Base-by-base conservation (phyloP, 2,113 vertebrate genomes). In the Centropus unirufus region DNA sequence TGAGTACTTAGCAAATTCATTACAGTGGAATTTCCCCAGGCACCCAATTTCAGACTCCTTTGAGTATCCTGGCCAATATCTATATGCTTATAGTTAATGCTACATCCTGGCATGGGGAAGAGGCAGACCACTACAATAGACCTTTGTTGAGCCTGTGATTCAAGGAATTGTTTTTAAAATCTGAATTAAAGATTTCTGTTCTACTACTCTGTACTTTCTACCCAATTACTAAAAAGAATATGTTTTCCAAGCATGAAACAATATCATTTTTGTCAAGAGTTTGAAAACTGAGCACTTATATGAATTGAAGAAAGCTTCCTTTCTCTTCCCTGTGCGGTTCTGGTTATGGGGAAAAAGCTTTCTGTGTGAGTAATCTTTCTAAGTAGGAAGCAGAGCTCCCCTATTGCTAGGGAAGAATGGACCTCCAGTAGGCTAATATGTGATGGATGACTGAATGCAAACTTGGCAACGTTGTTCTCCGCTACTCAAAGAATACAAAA, bases 381-480 rank as follows among this genome's bases (percentile, higher is more conserved):
- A 83, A 92, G 96, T 94, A 93, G 95, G 73, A 90, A 95, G 89
- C 88, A 92, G 94, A 90, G 90, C 92, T 95, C 94, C 93, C 95
- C 93, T 89, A 94, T 97, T 96, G 96, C 95, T 97, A 4, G 36
- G 89, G 92, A 89, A 94, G 79, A 96, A 91, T 90, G 95, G 85
- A 91, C 66, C 87, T 97, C 89, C 89, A 95, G 90, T 95, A 83
- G 90, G 84, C 85, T 79, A 83, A 97, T 91, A 96, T 76, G 88
- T 96, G 93, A 91, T 93, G 83, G 84, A 87, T 92, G 90, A 95
- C 91, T 95, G 95, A 92, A 96, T 95, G 85, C 95, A 96, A 93
- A 96, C 95, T 87, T 92, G 94, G 94, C 94, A 96, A 58, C 44
- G 78, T n/a, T 54, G n/a, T 66, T 76, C 63, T 81, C 74, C 27